phyloP scores from a whole-genome alignment of 1,140 invertebrate species.

The Drosophila leontia region DNA sequence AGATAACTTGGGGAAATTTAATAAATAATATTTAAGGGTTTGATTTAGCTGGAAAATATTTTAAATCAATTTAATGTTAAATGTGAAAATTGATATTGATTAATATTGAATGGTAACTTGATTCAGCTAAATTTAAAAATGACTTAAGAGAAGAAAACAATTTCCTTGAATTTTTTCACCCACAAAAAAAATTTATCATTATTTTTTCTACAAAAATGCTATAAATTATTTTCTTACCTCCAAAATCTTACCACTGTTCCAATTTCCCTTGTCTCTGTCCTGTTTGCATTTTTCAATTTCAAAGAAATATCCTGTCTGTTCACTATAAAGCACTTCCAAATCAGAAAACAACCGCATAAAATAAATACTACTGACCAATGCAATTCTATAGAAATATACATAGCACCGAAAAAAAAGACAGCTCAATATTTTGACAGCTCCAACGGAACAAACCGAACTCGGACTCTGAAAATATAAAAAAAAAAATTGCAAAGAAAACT shows the following conservation, averaged over 20 bases:
- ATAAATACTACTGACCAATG: slow-evolving; percentile 41
- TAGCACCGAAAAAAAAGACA: slow-evolving; percentile 56
- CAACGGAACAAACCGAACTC: slow-evolving; percentile 38
- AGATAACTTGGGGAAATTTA: neutral
- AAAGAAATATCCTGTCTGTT: slow-evolving; percentile 63
- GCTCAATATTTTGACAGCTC: slow-evolving; percentile 81
- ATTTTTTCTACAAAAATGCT: neutral
- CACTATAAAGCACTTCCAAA: slow-evolving; percentile 57
- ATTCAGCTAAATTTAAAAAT: too few relatives aligned
- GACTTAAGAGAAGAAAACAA: too few relatives aligned
- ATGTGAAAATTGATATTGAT: too few relatives aligned
- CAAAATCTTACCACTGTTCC: slow-evolving; percentile 4
- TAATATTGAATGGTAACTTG: too few relatives aligned
- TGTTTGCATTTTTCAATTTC: slow-evolving; percentile 64
- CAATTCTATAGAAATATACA: slow-evolving; percentile 56
- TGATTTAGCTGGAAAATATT: too few relatives aligned
- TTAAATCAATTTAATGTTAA: too few relatives aligned
- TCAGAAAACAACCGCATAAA: slow-evolving; percentile 48
- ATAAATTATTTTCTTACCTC: slow-evolving; percentile 1
- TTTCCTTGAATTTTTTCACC: neutral
- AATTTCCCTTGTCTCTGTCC: neutral
- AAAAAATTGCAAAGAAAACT: slow-evolving; percentile 37
- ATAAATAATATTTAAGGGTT: neutral
- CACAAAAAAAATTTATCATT: too few relatives aligned
- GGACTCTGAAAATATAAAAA: slow-evolving; percentile 7